A percentile compares a stretch with the other conserved stretches of the same genome.
Evolutionary conservation across 92 coral and sea anemone genomes (phyloP).

Genomic region (Zoanthus solanderi): DNA sequence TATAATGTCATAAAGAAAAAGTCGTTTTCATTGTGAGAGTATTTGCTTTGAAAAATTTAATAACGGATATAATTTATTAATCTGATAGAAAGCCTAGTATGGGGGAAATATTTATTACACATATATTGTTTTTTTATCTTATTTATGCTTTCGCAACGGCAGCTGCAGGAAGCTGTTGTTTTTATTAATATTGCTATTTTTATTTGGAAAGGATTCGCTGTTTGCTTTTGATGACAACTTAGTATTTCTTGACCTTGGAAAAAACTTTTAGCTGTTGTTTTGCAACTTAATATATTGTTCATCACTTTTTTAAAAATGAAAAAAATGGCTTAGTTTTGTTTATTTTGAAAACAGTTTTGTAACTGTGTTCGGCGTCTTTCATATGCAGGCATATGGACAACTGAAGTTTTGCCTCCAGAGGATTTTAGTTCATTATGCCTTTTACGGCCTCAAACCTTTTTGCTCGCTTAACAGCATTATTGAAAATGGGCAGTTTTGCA

Average conservation of each 20-base stretch:
- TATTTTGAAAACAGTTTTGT: neutral
- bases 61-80: neutral
- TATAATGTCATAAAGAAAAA: conserved; percentile 38
- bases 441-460: no score
- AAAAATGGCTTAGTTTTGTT: neutral
- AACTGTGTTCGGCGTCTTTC: neutral
- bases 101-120: no score
- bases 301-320: neutral
- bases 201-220: no score
- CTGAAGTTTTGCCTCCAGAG: no score
- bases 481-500: no score
- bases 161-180: no score
- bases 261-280: neutral
- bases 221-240: no score
- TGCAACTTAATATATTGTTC: neutral
- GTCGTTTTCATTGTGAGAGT: conserved; percentile 6
- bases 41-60: conserved; percentile 18
- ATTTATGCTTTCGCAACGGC: no score
- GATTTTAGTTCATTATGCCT: no score
- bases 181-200: no score
- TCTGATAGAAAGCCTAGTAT: neutral
- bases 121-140: no score
- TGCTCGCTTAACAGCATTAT: no score
- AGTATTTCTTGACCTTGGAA: neutral
- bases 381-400: neutral